Evolutionary conservation across 2,888 invertebrate species (phyloP), one percentile per base, ranked within the genome.

Genomic region (Nemotelus nigrinus): DNA sequence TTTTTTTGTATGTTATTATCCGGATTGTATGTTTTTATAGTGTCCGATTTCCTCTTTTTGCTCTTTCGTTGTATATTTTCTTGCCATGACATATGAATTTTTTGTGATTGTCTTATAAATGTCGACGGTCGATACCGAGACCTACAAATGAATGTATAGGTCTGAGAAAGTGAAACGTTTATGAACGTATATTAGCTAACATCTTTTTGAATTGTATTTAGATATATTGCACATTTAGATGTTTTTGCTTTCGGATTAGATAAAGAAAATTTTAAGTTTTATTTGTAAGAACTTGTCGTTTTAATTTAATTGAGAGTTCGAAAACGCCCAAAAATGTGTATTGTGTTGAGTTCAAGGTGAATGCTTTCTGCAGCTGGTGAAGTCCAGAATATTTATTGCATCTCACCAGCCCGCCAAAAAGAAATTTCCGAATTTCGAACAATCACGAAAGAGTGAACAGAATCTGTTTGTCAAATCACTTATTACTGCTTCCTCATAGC

Each of bases 41-140:
- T 63, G 63, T 63, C 44, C 63, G 63, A 63, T 43, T 63, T 63
- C 63, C 63, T 63, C 43, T n/a, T 63, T 63, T 63, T 63, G 63
- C 63, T 5, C 63, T 63, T 63, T 63, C 63, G 39, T 63, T 39
- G 39, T 8, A 41, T 7, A 63, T 63, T 63, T 63, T 25, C 25
- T 25, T 43, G 63, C 44, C 65, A 65, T 47, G 50, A 50, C 5
- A 7, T 50, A 50, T 25, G 25, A 25, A 25, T 25, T 50, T 50
- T 50, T 50, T 50, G n/a, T 63, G 63, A 41, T 63, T 63, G 63
- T 41, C 43, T 41, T 41, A 39, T 25, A 41, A 63, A 25, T 41
- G 63, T 63, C 41, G 6, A 41, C 63, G 39, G 4, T 63, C 25
- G 63, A 63, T 3, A 39, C 63, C 63, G 50, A 63, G 63, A 41